These are phyloP conservation scores for Tineola bisselliella DNA, from an alignment of 2,888 invertebrate genomes.

Conservation along the genomic window DNA sequence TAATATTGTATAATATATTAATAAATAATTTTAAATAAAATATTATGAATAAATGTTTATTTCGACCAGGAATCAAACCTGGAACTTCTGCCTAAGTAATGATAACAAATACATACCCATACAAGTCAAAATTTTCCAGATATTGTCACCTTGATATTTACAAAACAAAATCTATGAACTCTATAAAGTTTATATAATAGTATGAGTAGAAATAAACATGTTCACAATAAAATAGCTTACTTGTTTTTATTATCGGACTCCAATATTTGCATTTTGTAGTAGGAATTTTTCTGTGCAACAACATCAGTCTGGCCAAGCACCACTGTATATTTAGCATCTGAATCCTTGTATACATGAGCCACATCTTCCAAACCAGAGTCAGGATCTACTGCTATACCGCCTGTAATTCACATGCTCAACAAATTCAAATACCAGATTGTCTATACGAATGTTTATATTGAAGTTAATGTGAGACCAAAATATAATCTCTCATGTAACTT, in stretches of 20 bases:
- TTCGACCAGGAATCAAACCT: no score
- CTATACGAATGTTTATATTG: no score
- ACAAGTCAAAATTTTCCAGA: no score
- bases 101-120: no score
- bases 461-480: no score
- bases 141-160: no score
- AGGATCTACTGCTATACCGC: constrained; percentile 93
- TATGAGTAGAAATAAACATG: neutral
- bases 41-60: no score
- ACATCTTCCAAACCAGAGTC: constrained; percentile 81
- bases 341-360: constrained; percentile 79
- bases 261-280: constrained; percentile 92
- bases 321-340: constrained; percentile 73
- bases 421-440: neutral
- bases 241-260: constrained; percentile 73
- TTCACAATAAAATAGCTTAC: constrained; percentile 46
- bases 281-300: constrained; percentile 89
- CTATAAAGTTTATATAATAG: no score
- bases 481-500: no score
- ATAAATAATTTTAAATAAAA: no score
- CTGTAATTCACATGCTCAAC: constrained; percentile 26
- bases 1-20: neutral
- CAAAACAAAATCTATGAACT: no score
- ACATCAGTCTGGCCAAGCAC: constrained; percentile 89
- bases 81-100: no score